Evolutionary conservation across 1,140 invertebrate species (phyloP).

Genomic region (Cephus cinctus): DNA sequence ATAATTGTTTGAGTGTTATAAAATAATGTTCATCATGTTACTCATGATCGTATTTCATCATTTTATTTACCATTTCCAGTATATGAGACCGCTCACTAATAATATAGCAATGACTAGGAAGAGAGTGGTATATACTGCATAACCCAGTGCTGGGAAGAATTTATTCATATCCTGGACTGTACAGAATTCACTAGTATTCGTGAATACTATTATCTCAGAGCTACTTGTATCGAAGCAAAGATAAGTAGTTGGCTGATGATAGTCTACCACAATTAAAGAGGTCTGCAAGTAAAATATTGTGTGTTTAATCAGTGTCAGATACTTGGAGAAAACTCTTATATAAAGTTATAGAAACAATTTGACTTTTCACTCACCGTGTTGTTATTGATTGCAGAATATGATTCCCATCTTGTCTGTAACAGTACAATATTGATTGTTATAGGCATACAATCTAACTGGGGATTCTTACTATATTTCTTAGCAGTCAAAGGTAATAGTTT

Average conservation of each 20-base stretch:
- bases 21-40: constrained; percentile 4
- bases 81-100: constrained; percentile 38
- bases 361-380: constrained; percentile 12
- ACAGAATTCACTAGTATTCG: background rate
- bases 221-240: constrained; percentile 42
- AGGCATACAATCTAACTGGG: too few relatives aligned
- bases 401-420: too few relatives aligned
- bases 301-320: constrained; percentile 14
- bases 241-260: constrained; percentile 31
- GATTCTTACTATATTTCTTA: too few relatives aligned
- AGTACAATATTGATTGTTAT: too few relatives aligned
- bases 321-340: background rate
- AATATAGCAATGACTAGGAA: constrained; percentile 37
- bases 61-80: constrained; percentile 44
- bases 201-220: background rate
- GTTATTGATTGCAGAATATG: background rate
- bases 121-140: constrained; percentile 16
- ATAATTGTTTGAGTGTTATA: too few relatives aligned
- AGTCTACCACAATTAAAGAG: constrained; percentile 38
- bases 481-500: too few relatives aligned
- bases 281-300: constrained; percentile 36
- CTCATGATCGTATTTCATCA: background rate
- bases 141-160: background rate
- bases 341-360: constrained; percentile 1
- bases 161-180: background rate